Evolutionary conservation across 2,113 vertebrate species (phyloP), one percentile per base, ranked within the genome.

Genomic region (Ahaetulla prasina): DNA sequence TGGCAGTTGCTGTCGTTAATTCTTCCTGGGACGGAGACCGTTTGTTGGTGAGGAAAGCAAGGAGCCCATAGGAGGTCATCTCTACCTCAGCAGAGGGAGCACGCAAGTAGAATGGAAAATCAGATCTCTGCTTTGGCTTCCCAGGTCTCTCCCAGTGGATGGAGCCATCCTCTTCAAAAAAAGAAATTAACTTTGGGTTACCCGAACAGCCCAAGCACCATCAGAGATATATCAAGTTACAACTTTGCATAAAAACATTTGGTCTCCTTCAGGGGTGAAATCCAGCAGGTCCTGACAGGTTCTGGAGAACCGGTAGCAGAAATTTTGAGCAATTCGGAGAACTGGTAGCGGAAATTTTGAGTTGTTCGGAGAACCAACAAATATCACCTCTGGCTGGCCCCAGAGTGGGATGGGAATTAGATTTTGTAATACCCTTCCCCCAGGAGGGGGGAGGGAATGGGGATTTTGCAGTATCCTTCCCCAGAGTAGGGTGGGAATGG

Each of bases 31-130:
- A 90, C 0, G 93, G 96, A 3, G 87, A 55, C 0, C 94, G 89
- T 39, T 54, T 49, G 0, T 89, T 87, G 0, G 89, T 92, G 91
- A 98, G 94, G 1, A 92, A 0, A 54, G 96, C 90, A 0, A 98
- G 96, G 68, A 98, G 97, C 52, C 92, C 95, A 0, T 98, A 98
- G 92, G 96, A 22, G 0, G 97, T 97, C 96, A 98, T 96, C 95
- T 98, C 98, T 90, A 98, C 96, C 11, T 98, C 96, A 0, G 96
- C 97, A 55, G 97, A 98, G 2, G 96, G 94, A 89, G 97, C 97
- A 5, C 85, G 96, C 18, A 12, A 0, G n/a, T 2, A 45, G 6
- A 35, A 49, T 0, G 93, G 86, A 53, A 22, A 10, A 25, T 18
- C 20, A 0, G 0, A 52, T 30, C 25, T n/a, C 55, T 25, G 84